phyloP scores from a whole-genome alignment of 2,797 vertebrate genomes.

The Buceros bicornis region DNA sequence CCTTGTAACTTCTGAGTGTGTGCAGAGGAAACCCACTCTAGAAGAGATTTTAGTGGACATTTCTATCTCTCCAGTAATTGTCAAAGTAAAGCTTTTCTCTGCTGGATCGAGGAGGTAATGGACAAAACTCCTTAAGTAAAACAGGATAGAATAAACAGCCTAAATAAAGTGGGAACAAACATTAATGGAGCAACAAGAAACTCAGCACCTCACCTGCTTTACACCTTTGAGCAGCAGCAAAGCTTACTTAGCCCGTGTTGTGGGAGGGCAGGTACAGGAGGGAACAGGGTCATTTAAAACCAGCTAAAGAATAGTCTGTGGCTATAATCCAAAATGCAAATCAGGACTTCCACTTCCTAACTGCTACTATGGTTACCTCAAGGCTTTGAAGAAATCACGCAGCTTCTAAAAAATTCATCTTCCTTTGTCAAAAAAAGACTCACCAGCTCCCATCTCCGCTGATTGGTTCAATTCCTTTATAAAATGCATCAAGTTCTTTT shows the following conservation, averaged over 20 bases:
- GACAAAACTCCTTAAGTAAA: background rate
- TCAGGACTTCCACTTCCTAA: constrained; percentile 4
- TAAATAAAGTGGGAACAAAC: background rate
- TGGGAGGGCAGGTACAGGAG: background rate
- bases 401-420: background rate
- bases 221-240: background rate
- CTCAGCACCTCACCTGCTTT: background rate
- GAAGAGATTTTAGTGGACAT: background rate
- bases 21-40: background rate
- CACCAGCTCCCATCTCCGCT: background rate
- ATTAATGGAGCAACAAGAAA: background rate
- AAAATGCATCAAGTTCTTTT: background rate
- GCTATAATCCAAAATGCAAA: constrained; percentile 15
- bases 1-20: background rate
- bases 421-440: background rate
- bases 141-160: background rate
- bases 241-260: background rate
- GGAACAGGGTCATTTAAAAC: background rate
- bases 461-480: background rate
- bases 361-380: constrained; percentile 25
- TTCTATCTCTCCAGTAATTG: background rate
- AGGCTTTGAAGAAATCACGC: background rate
- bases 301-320: background rate
- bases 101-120: background rate
- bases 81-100: background rate